Percentiles rank a stretch among this genome's conserved stretches.
These are phyloP conservation scores for Fabriciana adippe DNA, from an alignment of 2,888 invertebrate genomes.

Conservation along the genomic window DNA sequence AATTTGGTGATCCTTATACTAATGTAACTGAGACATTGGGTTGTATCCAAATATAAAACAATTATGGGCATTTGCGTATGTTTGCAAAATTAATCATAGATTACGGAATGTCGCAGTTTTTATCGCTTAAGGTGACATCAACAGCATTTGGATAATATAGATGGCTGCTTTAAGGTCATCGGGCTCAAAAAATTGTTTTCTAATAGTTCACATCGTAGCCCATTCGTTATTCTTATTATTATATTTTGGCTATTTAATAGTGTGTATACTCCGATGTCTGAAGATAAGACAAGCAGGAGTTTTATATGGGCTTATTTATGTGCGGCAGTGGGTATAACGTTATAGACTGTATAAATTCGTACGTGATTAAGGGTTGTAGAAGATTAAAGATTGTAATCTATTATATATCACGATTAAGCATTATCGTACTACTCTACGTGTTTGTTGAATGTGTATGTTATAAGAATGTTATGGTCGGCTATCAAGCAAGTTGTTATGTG, in stretches of 20 bases:
- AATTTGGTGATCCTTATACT: neutral
- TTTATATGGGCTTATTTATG: conserved; percentile 53
- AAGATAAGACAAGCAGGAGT: conserved; percentile 35
- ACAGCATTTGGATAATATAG: conserved; percentile 1
- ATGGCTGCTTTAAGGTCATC: neutral
- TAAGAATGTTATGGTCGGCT: conserved; percentile 58
- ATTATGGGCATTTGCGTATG: conserved; percentile 5
- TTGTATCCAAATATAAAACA: conserved; percentile 4
- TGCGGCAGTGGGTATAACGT: conserved; percentile 67
- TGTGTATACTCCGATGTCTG: conserved; percentile 22
- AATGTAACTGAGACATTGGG: conserved; percentile 37
- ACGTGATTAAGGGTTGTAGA: conserved; percentile 63
- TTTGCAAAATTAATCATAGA: neutral
- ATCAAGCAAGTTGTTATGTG: conserved; percentile 61
- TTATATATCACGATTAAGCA: conserved; percentile 42
- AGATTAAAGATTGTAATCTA: conserved; percentile 62
- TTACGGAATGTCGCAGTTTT: neutral
- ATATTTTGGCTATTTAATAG: conserved; percentile 5
- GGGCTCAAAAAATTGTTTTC: neutral
- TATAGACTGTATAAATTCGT: conserved; percentile 74
- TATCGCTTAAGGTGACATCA: neutral
- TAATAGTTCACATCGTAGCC: conserved; percentile 6
- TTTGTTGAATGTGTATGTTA: conserved; percentile 51
- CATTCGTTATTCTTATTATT: conserved; percentile 4
- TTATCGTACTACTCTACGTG: conserved; percentile 56